Evolutionary conservation across 2,113 vertebrate genomes (phyloP).

Genomic region (Oncorhynchus nerka): DNA sequence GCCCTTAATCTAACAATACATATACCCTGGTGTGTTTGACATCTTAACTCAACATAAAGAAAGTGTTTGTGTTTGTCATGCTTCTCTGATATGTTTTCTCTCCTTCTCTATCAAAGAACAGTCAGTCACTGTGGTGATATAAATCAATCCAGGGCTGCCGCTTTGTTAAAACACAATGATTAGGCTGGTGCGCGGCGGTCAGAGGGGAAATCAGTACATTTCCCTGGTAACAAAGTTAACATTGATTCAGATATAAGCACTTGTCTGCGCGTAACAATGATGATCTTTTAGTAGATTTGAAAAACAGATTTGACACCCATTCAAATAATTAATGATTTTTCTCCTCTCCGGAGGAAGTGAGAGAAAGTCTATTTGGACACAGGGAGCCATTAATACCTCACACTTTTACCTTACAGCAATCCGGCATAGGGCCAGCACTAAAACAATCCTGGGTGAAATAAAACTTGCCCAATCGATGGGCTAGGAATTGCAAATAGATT

Average conservation of each 20-base stretch:
- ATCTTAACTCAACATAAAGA: conserved; percentile 62
- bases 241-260: conserved; percentile 91
- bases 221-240: conserved; percentile 90
- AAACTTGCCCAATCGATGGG: conserved; percentile 12
- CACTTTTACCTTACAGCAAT: conserved; percentile 56
- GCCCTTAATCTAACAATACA: conserved; percentile 41
- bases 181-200: conserved; percentile 82
- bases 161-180: conserved; percentile 78
- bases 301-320: conserved; percentile 95
- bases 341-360: conserved; percentile 76
- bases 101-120: conserved; percentile 66
- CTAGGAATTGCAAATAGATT: neutral
- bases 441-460: conserved; percentile 13
- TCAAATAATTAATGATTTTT: conserved; percentile 92
- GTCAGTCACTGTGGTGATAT: conserved; percentile 78
- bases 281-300: conserved; percentile 95
- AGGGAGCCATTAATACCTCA: conserved; percentile 78
- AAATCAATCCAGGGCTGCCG: conserved; percentile 74
- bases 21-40: conserved; percentile 61
- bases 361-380: conserved; percentile 83
- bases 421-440: conserved; percentile 20
- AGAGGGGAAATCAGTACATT: conserved; percentile 79
- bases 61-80: conserved; percentile 60
- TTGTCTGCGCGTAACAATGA: conserved; percentile 88
- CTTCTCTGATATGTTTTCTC: conserved; percentile 49